These are phyloP conservation scores for Spisula subtruncata DNA, from an alignment of 2,888 invertebrate species.

Conservation along the genomic window DNA sequence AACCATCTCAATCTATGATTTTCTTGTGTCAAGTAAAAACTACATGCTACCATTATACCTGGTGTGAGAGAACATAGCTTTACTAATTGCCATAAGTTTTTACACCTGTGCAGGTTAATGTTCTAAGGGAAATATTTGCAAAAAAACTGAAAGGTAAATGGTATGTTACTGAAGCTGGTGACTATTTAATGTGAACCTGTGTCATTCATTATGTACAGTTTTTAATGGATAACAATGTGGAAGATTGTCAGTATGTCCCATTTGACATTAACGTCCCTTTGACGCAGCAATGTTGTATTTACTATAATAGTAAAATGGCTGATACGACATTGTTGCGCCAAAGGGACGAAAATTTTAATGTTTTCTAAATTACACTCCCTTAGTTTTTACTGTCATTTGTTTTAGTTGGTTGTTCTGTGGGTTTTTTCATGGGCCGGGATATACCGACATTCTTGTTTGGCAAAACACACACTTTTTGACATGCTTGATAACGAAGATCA, in stretches of 20 bases:
- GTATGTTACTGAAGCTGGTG: neutral
- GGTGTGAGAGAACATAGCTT: neutral
- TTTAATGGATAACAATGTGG: neutral
- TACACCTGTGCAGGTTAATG: neutral
- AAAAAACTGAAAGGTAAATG: constrained; percentile 8
- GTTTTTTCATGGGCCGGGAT: neutral
- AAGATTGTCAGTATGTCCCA: neutral
- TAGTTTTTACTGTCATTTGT: neutral
- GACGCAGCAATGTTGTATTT: too few relatives aligned
- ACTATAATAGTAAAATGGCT: too few relatives aligned
- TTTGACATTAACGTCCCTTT: neutral
- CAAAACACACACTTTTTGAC: neutral
- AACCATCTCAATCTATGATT: neutral
- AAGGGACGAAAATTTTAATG: neutral
- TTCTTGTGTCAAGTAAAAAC: neutral
- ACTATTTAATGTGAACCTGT: neutral
- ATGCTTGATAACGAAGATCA: neutral
- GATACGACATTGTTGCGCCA: too few relatives aligned
- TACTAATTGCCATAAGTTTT: neutral
- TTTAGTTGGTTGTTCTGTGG: neutral
- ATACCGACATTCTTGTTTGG: neutral
- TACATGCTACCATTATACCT: neutral
- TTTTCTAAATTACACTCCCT: constrained; percentile 15
- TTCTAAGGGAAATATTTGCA: neutral
- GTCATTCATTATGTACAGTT: neutral